Evolutionary conservation across 1,140 invertebrate genomes (phyloP), one percentile per base, ranked within the genome.

Genomic region (Drosophila subpulchrella): DNA sequence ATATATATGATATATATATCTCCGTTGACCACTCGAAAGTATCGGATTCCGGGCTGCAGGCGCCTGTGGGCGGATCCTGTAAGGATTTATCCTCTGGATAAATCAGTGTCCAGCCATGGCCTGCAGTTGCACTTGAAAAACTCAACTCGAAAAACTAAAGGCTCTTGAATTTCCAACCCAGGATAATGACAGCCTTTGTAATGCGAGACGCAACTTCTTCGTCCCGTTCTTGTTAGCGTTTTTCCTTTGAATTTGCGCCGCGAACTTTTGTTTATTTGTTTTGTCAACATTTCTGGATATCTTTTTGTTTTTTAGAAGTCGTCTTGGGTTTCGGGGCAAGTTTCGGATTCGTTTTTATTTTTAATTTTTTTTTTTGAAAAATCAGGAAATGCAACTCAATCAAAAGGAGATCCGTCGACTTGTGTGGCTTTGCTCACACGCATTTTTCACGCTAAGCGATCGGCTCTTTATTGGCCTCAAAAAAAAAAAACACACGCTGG

Each of bases 361-460:
- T 39, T 39, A 39, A 39, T 39, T 39, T 38, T 11, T 56, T 27
- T 39, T 60, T 55, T 61, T 57, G 7, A 36, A 24, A 46, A 39
- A 46, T 70, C 63, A 60, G 75, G 75, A 88, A 86, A 83, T 83
- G 79, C 83, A 86, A 76, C 78, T 85, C 82, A 85, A 85, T 85
- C 82, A 85, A 84, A 65, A 15, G 67, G 70, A 60, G 57, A 65
- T 77, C 42, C 59, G 51, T 65, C 83, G 57, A 83, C 83, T 88
- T 88, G 83, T 88, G 83, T 88, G 83, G 83, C 83, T 88, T 89
- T 74, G 73, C 80, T 89, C 83, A 80, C 83, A 86, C 83, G 76
- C 84, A 80, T 88, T 88, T 88, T 88, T 88, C 80, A 80, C 80
- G 65, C 65, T 83, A 88, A 88, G 67, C 70, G 73, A 58, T 77